Conservation (phyloP, 2,888 invertebrate species). For the Eristalinus sepulchralis region DNA sequence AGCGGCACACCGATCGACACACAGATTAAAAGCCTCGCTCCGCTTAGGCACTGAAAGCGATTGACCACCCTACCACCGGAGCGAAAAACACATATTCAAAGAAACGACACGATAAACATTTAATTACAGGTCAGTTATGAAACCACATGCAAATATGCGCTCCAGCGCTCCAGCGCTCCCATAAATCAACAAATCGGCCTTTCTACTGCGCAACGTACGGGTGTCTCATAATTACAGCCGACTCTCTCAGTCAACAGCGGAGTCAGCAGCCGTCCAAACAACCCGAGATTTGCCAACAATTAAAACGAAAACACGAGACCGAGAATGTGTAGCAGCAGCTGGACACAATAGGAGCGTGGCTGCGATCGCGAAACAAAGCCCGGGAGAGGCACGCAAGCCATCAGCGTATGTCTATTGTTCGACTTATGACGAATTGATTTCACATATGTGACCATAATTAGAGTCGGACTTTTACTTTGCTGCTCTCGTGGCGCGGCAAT, state of each 20-base stretch:
- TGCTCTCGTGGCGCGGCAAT: constrained; percentile 30
- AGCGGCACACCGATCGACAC: not conserved
- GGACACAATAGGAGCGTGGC: constrained; percentile 22
- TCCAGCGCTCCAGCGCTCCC: not conserved
- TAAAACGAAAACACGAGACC: constrained; percentile 11
- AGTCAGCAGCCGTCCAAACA: constrained; percentile 22
- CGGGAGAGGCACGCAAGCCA: constrained; percentile 26
- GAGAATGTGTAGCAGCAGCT: constrained; percentile 6
- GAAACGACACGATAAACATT: constrained; percentile 23
- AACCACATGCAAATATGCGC: constrained; percentile 33
- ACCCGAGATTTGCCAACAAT: constrained; percentile 33
- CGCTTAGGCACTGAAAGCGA: not conserved
- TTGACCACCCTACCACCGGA: not conserved
- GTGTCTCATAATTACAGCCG: constrained; percentile 21
- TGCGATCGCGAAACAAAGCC: constrained; percentile 38
- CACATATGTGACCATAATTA: constrained; percentile 65
- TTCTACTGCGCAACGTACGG: constrained; percentile 23
- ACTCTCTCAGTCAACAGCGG: not conserved
- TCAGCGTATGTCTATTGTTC: constrained; percentile 41
- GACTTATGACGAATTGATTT: constrained; percentile 54
- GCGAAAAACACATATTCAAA: constrained; percentile 8
- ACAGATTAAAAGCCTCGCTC: not conserved
- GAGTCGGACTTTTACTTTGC: constrained; percentile 56
- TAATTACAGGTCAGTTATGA: constrained; percentile 28
- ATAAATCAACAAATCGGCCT: constrained; percentile 31